Percentiles rank a stretch among this genome's conserved stretches.
Evolutionary conservation across 1,140 invertebrate genomes (phyloP).

Genomic region (Lethrus apterus): DNA sequence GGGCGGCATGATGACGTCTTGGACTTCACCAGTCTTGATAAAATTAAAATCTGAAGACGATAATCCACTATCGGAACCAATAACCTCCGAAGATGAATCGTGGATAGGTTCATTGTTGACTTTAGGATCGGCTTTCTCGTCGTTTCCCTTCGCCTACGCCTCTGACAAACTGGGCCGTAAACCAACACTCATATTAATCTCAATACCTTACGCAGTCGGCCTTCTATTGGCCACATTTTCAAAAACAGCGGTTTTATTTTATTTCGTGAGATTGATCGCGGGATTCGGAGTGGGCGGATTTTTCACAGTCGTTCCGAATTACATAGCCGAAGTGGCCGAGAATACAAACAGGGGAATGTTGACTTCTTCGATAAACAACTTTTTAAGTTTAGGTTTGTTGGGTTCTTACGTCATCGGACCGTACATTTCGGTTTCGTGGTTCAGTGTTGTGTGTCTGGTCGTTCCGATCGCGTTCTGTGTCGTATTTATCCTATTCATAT

Average conservation of each 20-base stretch:
- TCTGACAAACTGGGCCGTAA: conserved; percentile 40
- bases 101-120: conserved; percentile 76
- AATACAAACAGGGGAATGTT: conserved; percentile 26
- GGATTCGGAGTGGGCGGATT: conserved; percentile 43
- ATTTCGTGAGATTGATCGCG: conserved; percentile 39
- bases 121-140: conserved; percentile 62
- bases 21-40: conserved; percentile 59
- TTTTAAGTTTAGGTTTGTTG: conserved; percentile 27
- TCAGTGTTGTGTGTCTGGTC: conserved; percentile 44
- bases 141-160: conserved; percentile 33
- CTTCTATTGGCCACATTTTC: conserved; percentile 39
- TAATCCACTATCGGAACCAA: conserved; percentile 28
- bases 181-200: conserved; percentile 31
- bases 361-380: conserved; percentile 27
- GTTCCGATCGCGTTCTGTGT: conserved; percentile 46
- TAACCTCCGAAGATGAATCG: conserved; percentile 50
- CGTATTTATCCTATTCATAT: conserved; percentile 44
- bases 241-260: conserved; percentile 32
- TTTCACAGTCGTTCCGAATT: conserved; percentile 46
- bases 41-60: conserved; percentile 41
- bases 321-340: conserved; percentile 46
- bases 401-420: conserved; percentile 52
- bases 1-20: conserved; percentile 56
- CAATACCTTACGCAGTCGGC: conserved; percentile 35
- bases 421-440: conserved; percentile 46